A percentile compares a stretch with the other conserved stretches of the same genome.
phyloP scores from a whole-genome alignment of 37 sponge, comb jelly and placozoan genomes.

The Aphrocallistes beatrix region DNA sequence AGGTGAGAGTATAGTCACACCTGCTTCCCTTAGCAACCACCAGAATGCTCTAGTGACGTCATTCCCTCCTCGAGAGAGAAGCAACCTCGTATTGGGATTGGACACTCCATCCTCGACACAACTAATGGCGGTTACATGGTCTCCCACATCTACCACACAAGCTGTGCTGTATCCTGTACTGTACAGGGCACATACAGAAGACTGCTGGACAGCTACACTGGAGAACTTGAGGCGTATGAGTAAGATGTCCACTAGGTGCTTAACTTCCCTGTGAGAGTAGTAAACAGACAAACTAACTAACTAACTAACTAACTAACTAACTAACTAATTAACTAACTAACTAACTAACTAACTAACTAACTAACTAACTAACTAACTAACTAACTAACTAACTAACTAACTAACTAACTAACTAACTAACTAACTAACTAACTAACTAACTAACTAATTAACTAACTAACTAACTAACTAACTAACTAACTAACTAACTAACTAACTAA shows the following conservation, averaged over 20 bases:
- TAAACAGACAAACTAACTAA: neutral
- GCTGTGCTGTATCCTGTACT: constrained; percentile 74
- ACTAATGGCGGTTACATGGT: constrained; percentile 60
- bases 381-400: no score
- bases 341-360: no score
- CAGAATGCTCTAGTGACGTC: constrained; percentile 68
- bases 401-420: no score
- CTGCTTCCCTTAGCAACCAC: constrained; percentile 49
- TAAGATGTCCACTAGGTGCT: neutral
- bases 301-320: no score
- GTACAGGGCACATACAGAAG: constrained; percentile 76
- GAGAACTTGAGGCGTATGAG: neutral
- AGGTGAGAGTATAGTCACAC: neutral
- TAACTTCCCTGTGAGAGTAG: neutral
- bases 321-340: no score
- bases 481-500: no score
- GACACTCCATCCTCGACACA: constrained; percentile 90
- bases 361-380: no score
- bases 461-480: no score
- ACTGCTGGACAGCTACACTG: constrained; percentile 33
- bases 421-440: no score
- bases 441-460: no score
- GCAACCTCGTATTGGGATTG: constrained; percentile 75
- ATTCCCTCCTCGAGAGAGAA: constrained; percentile 69
- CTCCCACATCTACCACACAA: constrained; percentile 86